Evolutionary conservation across 2,113 vertebrate genomes (phyloP), one percentile per base, ranked within the genome.

Genomic region (Eidolon helvum): DNA sequence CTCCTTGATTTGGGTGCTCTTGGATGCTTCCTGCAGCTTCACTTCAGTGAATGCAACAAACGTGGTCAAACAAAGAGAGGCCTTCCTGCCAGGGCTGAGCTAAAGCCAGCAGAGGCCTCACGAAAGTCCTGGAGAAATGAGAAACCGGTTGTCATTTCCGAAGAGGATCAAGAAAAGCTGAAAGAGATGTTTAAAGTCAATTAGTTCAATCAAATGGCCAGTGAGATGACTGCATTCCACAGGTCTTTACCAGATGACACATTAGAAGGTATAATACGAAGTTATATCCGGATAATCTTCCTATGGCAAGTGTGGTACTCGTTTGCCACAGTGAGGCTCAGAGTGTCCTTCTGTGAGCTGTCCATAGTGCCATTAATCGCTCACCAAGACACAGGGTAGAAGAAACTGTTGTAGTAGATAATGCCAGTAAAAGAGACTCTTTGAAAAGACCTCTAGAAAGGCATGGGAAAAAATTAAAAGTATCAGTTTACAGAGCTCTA

Each of bases 31-130:
- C 98, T 99, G 48, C 98, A 99, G 98, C 98, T 99, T 78, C 26
- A 99, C 99, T 99, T 99, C 99, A 99, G 99, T 75, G 99, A 99
- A 98, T 99, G 99, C 98, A 99, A 99, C 98, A 99, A 99, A 98
- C 99, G 99, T 99, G 99, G 99, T 33, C 98, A 99, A 94, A 79
- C 38, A 11, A 99, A 99, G 78, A 97, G 99, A 97, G 99, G 99
- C 72, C 97, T 99, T 95, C 99, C 98, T 97, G 98, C 98, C 93
- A 97, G 98, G 45, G 45, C 45, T 45, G 45, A 10, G 10, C 45
- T 45, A 9, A 9, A 45, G 45, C 45, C 45, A 45, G 45, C 45
- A 11, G 11, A 45, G 45, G 45, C 45, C 45, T 45, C 45, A 11
- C 11, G 45, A 45, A 45, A 10, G 45, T 45, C 45, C 45, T 45